Evolutionary conservation across 2,888 invertebrate genomes (phyloP).

Genomic region (Liodrosophila aerea): DNA sequence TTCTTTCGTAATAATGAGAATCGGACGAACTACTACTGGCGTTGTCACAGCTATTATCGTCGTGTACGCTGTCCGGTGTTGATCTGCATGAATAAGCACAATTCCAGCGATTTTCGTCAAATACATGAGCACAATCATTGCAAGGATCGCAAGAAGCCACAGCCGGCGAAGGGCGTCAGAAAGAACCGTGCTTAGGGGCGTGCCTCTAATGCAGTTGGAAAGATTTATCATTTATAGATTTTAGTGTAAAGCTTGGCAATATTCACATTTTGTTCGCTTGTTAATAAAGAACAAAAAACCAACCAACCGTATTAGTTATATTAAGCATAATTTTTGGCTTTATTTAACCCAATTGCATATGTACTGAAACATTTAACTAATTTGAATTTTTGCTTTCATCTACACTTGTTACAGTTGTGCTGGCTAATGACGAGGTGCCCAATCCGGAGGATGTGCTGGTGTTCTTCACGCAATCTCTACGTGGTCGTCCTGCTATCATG

Average conservation of each 20-base stretch:
- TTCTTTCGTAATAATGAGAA: conserved; percentile 82
- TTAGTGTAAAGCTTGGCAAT: conserved; percentile 42
- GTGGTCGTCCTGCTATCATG: conserved; percentile 82
- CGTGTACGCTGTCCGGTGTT: conserved; percentile 81
- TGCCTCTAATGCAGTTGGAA: conserved; percentile 20
- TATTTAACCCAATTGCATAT: no score
- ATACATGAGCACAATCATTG: conserved; percentile 81
- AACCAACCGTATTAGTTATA: not conserved
- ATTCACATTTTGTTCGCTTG: conserved; percentile 32
- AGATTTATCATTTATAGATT: conserved; percentile 55
- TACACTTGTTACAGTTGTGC: conserved; percentile 72
- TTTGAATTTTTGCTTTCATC: conserved; percentile 13
- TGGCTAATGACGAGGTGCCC: conserved; percentile 79
- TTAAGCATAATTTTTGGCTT: not conserved
- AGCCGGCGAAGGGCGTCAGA: no score
- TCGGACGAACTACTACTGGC: conserved; percentile 81
- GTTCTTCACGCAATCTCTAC: conserved; percentile 81
- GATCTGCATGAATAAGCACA: conserved; percentile 82
- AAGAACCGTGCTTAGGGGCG: no score
- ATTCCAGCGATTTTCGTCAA: conserved; percentile 80
- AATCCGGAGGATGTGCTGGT: conserved; percentile 81
- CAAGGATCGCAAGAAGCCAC: conserved; percentile 58
- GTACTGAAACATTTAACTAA: no score
- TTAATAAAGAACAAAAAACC: conserved; percentile 47
- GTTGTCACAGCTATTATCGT: conserved; percentile 82